Evolutionary conservation across 2,888 invertebrate genomes (phyloP), one percentile per base, ranked within the genome.

Genomic region (Lasioglossum oenotherae): DNA sequence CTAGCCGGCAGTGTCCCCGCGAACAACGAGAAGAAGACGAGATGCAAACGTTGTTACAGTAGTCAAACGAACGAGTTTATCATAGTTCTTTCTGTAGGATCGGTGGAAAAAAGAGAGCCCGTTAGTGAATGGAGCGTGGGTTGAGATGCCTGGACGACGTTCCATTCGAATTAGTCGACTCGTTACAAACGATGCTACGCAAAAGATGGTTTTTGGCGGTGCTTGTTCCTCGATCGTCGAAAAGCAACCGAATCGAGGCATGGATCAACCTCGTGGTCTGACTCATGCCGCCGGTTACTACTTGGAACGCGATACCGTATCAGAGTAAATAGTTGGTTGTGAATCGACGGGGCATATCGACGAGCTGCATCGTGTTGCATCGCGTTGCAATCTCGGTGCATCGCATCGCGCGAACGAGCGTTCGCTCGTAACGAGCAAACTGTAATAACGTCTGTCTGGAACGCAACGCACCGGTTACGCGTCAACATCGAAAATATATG

Each of bases 401-500:
- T 27, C 27, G 72, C 38, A 38, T 38, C 69, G 67, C 31, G 19
- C 67, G 67, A 23, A 19, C 72, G 72, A 44, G 72, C 16, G 44
- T 44, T 60, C n/a, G 23, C 41, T 69, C 69, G 71, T 14, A 41
- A 71, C 71, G n/a, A 44, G n/a, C n/a, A 41, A 41, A 41, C 71
- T 12, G 27, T 38, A 64, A 16, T 41, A 69, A 81, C 44, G 27
- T 69, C 35, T n/a, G 57, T 69, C 57, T 64, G 35, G 78, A 60
- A 16, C 75, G 5, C 4, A 31, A 16, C 16, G 72, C 49, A 19
- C 19, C 46, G 14, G 27, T 60, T 81, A 74, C 82, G 76, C 85
- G 81, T 83, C 67, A 71, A 79, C 81, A 84, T 74, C n/a, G 74
- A 82, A 75, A 78, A 75, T 85, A 14, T 71, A 78, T 85, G 41